Conservation (phyloP, 2,888 invertebrate species). For the Catocala fraxini region DNA sequence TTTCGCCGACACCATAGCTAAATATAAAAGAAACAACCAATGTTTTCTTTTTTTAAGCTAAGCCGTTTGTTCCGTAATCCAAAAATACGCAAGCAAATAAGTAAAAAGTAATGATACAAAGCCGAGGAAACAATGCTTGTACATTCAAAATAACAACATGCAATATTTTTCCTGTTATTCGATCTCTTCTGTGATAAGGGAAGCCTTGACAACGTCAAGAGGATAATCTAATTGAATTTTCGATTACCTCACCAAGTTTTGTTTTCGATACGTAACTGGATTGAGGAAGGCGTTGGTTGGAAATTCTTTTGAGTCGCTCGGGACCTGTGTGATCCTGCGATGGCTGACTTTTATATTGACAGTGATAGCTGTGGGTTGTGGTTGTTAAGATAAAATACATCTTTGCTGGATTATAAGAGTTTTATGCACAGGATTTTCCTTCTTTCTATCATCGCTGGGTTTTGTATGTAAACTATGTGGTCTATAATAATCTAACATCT, state of each 20-base stretch:
- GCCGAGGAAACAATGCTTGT: conserved; percentile 7
- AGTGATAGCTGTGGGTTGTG: no score
- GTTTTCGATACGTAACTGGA: conserved; percentile 13
- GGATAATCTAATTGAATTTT: conserved; percentile 31
- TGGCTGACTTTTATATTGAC: conserved; percentile 6
- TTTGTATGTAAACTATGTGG: no score
- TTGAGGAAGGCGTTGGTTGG: conserved; percentile 7
- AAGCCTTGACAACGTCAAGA: conserved; percentile 13
- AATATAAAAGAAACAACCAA: background rate
- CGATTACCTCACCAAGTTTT: conserved; percentile 23
- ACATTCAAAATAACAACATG: conserved; percentile 19
- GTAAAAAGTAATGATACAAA: conserved; percentile 3
- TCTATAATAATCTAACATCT: no score
- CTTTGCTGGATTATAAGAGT: no score
- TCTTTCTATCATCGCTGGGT: no score
- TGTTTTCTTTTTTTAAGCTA: background rate
- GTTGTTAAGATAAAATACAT: no score
- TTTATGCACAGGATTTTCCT: no score
- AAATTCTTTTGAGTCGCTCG: conserved; percentile 10
- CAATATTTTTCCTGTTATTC: conserved; percentile 16
- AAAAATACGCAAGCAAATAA: conserved; percentile 6
- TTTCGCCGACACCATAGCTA: background rate
- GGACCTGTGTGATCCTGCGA: conserved; percentile 9
- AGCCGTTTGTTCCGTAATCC: background rate
- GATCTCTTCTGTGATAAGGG: conserved; percentile 18